phyloP scores from a whole-genome alignment of 2,888 invertebrate species.

The Mycogona germanica region DNA sequence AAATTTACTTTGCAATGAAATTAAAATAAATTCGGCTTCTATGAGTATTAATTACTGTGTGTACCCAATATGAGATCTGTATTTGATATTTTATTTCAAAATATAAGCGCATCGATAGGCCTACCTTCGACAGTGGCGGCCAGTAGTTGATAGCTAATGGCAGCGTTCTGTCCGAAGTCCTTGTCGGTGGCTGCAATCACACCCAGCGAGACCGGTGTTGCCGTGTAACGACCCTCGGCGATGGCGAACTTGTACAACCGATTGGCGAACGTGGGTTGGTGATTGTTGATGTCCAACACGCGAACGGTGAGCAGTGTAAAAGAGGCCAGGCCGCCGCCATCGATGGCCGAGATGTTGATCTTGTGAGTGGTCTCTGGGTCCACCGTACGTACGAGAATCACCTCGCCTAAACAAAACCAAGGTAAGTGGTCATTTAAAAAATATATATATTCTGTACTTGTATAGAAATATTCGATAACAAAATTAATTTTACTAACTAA shows the following conservation, averaged over 20 bases:
- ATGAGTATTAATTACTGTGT: background rate
- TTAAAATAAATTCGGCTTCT: background rate
- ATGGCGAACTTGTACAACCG: conserved; percentile 72
- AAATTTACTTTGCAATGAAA: conserved; percentile 1
- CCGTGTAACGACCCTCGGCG: conserved; percentile 59
- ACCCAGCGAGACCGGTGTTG: conserved; percentile 41
- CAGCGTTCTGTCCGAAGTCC: conserved; percentile 67
- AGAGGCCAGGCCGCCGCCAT: conserved; percentile 60
- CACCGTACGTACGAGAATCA: conserved; percentile 26
- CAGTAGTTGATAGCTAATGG: conserved; percentile 50
- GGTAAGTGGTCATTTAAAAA: too few species aligned
- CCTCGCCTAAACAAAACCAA: too few species aligned
- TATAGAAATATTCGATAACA: too few species aligned
- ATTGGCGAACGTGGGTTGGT: conserved; percentile 67
- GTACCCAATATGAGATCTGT: too few species aligned
- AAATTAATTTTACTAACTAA: too few species aligned
- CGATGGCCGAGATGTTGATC: conserved; percentile 60
- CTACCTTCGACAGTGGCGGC: conserved; percentile 19
- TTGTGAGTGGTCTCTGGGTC: conserved; percentile 24
- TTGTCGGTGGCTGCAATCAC: conserved; percentile 63
- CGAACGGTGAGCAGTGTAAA: conserved; percentile 54
- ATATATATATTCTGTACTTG: too few species aligned
- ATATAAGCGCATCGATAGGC: too few species aligned
- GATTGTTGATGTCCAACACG: conserved; percentile 57
- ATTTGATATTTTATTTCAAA: background rate